phyloP scores from a whole-genome alignment of 2,888 invertebrate species.

The Archips xylosteana region DNA sequence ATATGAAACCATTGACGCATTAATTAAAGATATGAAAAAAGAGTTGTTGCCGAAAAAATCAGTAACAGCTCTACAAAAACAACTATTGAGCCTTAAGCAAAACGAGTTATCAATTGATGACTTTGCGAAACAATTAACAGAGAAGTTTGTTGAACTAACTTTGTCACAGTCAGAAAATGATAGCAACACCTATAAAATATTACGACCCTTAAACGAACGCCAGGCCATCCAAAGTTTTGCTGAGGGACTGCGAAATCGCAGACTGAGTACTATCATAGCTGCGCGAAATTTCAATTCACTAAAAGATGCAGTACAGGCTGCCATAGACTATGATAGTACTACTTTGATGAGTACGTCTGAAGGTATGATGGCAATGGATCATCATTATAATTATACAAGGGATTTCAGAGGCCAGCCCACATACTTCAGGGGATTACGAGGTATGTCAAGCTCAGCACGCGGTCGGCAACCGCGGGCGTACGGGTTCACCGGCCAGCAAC shows the following conservation, averaged over 20 bases:
- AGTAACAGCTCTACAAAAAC: neutral
- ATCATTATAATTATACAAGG: neutral
- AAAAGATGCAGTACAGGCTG: neutral
- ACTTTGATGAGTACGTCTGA: neutral
- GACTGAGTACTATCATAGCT: too few species aligned
- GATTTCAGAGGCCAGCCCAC: neutral
- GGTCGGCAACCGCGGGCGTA: neutral
- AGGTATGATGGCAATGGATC: neutral
- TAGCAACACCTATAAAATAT: neutral
- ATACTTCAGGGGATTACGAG: neutral
- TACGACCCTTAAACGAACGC: neutral
- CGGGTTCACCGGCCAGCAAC: neutral
- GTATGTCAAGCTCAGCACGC: neutral
- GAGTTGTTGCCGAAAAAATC: neutral
- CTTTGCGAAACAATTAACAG: neutral
- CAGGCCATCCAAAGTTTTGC: neutral
- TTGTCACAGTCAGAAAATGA: slow-evolving; percentile 5
- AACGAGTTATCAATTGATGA: slow-evolving; percentile 1
- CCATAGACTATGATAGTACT: neutral
- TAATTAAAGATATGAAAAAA: too few species aligned
- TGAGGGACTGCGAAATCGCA: neutral
- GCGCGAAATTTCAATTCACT: neutral
- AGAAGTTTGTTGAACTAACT: neutral
- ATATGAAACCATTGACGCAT: neutral
- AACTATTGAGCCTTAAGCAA: neutral